Percentiles rank a stretch among this genome's conserved stretches.
These are phyloP conservation scores for Neotragus moschatus DNA, from an alignment of 2,113 vertebrate species.

Conservation along the genomic window DNA sequence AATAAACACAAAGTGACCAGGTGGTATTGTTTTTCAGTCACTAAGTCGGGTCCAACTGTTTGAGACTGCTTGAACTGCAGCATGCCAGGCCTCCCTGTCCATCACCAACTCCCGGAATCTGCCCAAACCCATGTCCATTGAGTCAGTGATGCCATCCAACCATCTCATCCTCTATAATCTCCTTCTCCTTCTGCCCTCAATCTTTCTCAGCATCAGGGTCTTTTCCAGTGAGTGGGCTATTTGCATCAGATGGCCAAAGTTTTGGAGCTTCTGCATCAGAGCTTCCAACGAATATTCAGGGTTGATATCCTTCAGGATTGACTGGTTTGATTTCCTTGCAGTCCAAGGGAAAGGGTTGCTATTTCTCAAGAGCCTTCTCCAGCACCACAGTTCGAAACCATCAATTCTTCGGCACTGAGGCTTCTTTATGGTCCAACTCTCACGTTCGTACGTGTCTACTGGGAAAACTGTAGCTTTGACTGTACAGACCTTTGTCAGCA, in stretches of 20 bases:
- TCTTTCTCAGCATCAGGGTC: not conserved
- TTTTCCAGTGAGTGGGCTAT: not conserved
- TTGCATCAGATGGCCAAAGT: not conserved
- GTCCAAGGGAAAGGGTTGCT: not conserved
- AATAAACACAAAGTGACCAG: not conserved
- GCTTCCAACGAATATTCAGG: not conserved
- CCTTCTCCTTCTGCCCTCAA: not conserved
- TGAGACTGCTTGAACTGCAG: not conserved
- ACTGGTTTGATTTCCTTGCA: not conserved
- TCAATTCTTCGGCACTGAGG: not conserved
- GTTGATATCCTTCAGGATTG: not conserved
- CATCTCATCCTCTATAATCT: not conserved
- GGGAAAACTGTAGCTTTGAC: not conserved
- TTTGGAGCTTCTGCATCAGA: not conserved
- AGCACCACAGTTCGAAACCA: not conserved
- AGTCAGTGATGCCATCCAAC: not conserved
- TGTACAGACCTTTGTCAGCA: not conserved
- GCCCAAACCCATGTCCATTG: not conserved
- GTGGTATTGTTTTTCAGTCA: not conserved
- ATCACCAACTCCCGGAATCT: rapidly evolving
- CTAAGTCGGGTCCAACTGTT: not conserved
- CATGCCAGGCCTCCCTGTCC: not conserved
- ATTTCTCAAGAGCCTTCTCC: not conserved
- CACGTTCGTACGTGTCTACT: not conserved
- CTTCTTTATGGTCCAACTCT: not conserved